These are phyloP conservation scores for Rhinolophus ferrumequinum DNA, from an alignment of 2,113 vertebrate genomes.

Conservation along the genomic window DNA sequence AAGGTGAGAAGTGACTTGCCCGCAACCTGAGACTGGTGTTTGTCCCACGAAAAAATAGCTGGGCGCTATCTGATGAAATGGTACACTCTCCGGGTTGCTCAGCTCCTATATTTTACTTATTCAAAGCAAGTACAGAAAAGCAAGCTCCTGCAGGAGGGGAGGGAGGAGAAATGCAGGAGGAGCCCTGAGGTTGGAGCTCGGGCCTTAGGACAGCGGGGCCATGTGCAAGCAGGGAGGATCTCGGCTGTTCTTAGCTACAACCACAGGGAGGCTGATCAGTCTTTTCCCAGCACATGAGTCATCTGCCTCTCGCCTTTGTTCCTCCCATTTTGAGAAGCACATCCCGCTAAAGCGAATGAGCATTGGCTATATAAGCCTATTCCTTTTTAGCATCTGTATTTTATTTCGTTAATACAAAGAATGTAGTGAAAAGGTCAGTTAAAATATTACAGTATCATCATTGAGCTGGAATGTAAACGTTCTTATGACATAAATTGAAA, in stretches of 20 bases:
- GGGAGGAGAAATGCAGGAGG: accelerated
- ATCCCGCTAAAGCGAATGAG: background rate
- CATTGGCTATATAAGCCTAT: background rate
- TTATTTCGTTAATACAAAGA: background rate
- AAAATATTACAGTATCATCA: background rate
- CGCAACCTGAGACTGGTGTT: background rate
- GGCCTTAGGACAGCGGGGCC: background rate
- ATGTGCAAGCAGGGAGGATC: background rate
- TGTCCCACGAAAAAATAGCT: background rate
- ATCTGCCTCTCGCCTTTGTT: background rate
- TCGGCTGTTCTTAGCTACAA: background rate
- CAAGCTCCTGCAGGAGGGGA: too few relatives aligned
- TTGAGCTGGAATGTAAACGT: background rate
- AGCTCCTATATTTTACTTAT: background rate
- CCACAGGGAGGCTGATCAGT: background rate
- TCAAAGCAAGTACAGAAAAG: background rate
- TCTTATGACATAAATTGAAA: background rate
- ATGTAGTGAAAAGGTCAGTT: background rate
- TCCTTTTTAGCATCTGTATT: background rate
- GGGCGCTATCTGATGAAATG: background rate
- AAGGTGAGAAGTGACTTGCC: background rate
- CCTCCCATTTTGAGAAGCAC: background rate
- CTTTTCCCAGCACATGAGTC: background rate
- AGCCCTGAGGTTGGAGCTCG: too few relatives aligned
- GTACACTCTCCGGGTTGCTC: background rate